These are phyloP conservation scores for Notolepis coatsorum DNA, from an alignment of 2,797 vertebrate species.

Conservation along the genomic window DNA sequence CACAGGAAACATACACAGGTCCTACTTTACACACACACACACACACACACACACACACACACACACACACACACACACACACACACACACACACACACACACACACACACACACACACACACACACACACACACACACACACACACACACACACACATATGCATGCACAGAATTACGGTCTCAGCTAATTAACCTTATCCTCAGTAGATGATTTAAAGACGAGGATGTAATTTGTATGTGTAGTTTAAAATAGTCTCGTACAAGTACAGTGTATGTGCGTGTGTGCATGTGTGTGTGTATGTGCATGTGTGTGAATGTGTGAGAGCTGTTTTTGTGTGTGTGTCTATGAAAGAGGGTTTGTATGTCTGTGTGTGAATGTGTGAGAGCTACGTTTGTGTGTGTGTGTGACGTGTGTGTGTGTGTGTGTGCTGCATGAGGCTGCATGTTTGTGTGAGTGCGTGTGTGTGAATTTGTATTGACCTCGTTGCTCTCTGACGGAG, in stretches of 20 bases:
- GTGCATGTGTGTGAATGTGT: not conserved
- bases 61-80: not conserved
- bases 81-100: not conserved
- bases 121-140: constrained; percentile 3
- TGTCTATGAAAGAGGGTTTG: too few species aligned
- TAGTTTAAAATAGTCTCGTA: not conserved
- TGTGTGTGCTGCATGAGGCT: too few species aligned
- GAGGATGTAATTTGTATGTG: not conserved
- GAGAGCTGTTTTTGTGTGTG: too few species aligned
- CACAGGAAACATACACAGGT: too few species aligned
- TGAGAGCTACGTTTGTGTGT: too few species aligned
- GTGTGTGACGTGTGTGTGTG: too few species aligned
- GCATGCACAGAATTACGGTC: not conserved
- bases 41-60: not conserved
- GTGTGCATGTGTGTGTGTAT: not conserved
- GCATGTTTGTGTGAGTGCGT: not conserved
- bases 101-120: constrained; percentile 4
- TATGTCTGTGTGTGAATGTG: too few species aligned
- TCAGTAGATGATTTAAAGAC: not conserved
- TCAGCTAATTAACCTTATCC: constrained; percentile 1
- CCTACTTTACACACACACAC: not conserved
- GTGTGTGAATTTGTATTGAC: too few species aligned
- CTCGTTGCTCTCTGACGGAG: too few species aligned
- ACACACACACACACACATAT: not conserved
- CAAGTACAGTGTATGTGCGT: too few species aligned